phyloP scores from a whole-genome alignment of 2,113 vertebrate species.

The Oreochromis tanganicae region DNA sequence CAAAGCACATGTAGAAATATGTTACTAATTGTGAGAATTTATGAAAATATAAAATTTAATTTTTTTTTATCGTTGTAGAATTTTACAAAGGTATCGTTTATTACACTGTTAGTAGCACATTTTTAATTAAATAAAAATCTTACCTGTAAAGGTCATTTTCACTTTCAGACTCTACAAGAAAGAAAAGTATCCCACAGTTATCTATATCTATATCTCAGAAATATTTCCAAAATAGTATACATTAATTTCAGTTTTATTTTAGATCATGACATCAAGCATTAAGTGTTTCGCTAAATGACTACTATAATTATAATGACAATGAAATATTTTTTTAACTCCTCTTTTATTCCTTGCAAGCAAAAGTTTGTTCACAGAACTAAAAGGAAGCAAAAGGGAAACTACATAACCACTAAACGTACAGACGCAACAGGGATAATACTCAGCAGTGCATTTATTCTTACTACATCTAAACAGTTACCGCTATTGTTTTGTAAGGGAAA shows the following conservation, averaged over 20 bases:
- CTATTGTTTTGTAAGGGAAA: background rate
- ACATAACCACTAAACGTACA: background rate
- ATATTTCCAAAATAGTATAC: background rate
- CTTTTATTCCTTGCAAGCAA: accelerated
- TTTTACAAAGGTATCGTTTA: background rate
- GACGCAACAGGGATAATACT: background rate
- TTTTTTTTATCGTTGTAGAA: background rate
- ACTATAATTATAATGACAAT: background rate
- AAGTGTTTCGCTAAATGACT: background rate
- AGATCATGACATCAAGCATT: background rate
- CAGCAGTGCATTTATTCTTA: background rate
- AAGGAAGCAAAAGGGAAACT: background rate
- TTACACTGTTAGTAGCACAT: background rate
- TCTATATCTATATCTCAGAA: background rate
- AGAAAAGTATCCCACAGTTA: background rate
- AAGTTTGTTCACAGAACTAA: background rate
- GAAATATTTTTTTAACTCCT: background rate
- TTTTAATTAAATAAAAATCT: background rate
- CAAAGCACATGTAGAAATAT: background rate
- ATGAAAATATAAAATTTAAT: background rate
- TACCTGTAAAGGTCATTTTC: constrained; percentile 58
- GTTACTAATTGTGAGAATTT: background rate
- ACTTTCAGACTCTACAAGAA: constrained; percentile 61
- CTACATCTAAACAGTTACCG: background rate
- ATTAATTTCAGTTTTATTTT: background rate